Evolutionary conservation across 2,113 vertebrate genomes (phyloP).

Genomic region (Ammodytes dubius): DNA sequence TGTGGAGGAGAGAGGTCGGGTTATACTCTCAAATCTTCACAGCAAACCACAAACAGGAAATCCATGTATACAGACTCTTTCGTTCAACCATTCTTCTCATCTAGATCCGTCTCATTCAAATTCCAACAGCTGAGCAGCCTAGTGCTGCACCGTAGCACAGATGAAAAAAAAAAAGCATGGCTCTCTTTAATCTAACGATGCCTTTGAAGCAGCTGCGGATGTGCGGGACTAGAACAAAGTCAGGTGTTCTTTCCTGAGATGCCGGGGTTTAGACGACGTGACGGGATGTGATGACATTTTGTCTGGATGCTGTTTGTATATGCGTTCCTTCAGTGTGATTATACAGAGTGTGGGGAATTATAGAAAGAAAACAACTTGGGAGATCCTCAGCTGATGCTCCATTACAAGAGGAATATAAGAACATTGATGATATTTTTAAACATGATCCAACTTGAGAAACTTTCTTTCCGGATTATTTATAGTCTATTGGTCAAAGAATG

Average conservation of each 20-base stretch:
- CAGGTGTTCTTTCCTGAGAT: constrained; percentile 48
- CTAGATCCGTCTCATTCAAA: constrained; percentile 65
- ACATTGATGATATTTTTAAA: too few relatives aligned
- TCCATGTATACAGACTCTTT: constrained; percentile 5
- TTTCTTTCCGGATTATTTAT: background rate
- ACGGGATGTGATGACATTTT: constrained; percentile 28
- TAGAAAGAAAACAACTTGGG: background rate
- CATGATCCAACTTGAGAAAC: too few relatives aligned
- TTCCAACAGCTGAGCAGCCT: constrained; percentile 54
- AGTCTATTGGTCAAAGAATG: background rate
- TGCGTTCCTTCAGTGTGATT: constrained; percentile 34
- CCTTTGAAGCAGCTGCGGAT: constrained; percentile 68
- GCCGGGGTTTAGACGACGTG: constrained; percentile 21
- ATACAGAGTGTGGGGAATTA: background rate
- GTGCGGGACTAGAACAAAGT: constrained; percentile 63
- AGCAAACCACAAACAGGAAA: constrained; percentile 18
- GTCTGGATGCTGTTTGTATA: constrained; percentile 3
- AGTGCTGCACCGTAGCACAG: constrained; percentile 14
- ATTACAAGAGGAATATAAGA: background rate
- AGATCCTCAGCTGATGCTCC: background rate
- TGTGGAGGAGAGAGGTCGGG: background rate
- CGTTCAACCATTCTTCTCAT: constrained; percentile 37
- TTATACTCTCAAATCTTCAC: constrained; percentile 28
- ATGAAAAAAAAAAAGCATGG: constrained; percentile 39
- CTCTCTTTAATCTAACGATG: constrained; percentile 65